Percentiles rank a stretch among this genome's conserved stretches.
phyloP scores from a whole-genome alignment of 2,797 vertebrate genomes.

The Bothrops alternatus region DNA sequence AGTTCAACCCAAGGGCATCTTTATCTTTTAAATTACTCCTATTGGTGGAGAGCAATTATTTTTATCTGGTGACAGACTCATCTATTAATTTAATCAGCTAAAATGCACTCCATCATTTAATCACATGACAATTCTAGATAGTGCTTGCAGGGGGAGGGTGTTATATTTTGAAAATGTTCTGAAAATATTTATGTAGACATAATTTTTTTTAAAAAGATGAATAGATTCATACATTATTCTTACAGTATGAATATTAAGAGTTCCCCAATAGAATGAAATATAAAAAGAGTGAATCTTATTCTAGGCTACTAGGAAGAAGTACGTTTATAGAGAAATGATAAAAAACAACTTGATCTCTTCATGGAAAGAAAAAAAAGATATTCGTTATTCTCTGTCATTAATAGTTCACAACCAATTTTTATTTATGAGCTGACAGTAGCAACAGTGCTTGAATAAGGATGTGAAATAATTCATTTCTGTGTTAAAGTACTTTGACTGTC shows the following conservation, averaged over 20 bases:
- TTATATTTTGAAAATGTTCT: not conserved
- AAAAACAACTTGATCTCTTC: not conserved
- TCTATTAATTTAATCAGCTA: not conserved
- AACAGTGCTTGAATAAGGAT: conserved; percentile 8
- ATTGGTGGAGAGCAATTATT: not conserved
- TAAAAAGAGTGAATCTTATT: not conserved
- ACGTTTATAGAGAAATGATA: not conserved
- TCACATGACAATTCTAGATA: not conserved
- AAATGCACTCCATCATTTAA: not conserved
- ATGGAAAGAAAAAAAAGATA: not conserved
- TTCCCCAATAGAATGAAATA: not conserved
- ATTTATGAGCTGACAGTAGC: conserved; percentile 10
- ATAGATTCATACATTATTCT: not conserved
- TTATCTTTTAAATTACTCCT: not conserved
- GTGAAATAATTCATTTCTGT: conserved; percentile 15
- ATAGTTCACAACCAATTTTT: not conserved
- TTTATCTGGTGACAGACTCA: not conserved
- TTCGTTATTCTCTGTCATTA: not conserved
- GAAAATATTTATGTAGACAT: not conserved
- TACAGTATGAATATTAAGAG: not conserved
- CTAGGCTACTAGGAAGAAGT: not conserved
- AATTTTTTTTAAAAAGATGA: not conserved
- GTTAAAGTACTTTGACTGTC: not conserved
- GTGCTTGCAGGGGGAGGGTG: not conserved
- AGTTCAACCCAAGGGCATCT: not conserved